Evolutionary conservation across 1,140 invertebrate species (phyloP).

Genomic region (Berghia stephanieae): DNA sequence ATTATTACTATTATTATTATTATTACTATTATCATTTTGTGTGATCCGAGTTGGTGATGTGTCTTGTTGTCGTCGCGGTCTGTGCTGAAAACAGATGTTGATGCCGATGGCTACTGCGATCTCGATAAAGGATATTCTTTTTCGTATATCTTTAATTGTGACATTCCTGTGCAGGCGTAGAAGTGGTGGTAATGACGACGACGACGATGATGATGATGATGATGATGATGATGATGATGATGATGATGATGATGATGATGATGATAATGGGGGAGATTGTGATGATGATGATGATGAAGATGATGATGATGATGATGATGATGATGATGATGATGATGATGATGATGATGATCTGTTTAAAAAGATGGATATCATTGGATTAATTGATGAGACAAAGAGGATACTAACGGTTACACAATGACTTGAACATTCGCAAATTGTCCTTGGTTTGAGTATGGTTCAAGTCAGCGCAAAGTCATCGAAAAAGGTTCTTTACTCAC

Average conservation of each 20-base stretch:
- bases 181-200: too few relatives aligned
- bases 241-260: slow-evolving; percentile 10
- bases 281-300: slow-evolving; percentile 16
- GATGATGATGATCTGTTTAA: not conserved
- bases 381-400: not conserved
- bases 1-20: too few relatives aligned
- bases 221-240: slow-evolving; percentile 3
- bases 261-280: too few relatives aligned
- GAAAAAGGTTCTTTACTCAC: not conserved
- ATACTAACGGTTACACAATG: not conserved
- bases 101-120: too few relatives aligned
- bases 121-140: too few relatives aligned
- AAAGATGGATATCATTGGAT: not conserved
- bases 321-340: slow-evolving; percentile 13
- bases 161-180: too few relatives aligned
- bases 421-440: not conserved
- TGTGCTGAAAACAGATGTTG: too few relatives aligned
- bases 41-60: too few relatives aligned
- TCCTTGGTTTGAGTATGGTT: not conserved
- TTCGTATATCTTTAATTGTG: too few relatives aligned
- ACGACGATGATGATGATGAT: slow-evolving; percentile 7
- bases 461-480: not conserved
- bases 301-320: slow-evolving; percentile 17
- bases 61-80: too few relatives aligned
- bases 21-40: too few relatives aligned